Conservation (phyloP, 2,888 invertebrate species). For the Bedellia somnulentella region DNA sequence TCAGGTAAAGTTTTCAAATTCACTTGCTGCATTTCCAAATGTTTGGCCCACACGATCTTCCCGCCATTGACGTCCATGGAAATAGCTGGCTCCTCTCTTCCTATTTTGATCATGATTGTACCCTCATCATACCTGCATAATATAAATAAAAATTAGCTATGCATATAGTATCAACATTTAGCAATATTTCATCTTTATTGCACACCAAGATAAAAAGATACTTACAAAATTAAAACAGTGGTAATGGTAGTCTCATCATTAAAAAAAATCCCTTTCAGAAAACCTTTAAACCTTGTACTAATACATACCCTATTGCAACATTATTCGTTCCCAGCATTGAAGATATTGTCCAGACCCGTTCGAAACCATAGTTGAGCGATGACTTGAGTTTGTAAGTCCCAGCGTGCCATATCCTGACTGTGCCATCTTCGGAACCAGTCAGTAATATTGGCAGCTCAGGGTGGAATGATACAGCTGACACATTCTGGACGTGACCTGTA, state of each 20-base stretch:
- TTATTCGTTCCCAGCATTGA: conserved; percentile 93
- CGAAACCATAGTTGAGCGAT: conserved; percentile 96
- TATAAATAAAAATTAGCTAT: conserved; percentile 6
- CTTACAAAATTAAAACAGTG: no score
- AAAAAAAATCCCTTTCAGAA: no score
- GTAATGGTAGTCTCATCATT: no score
- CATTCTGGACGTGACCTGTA: conserved; percentile 91
- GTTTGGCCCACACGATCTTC: conserved; percentile 98
- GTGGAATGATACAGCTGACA: conserved; percentile 95
- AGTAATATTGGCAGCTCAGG: conserved; percentile 96
- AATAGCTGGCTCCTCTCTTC: conserved; percentile 97
- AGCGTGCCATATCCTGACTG: conserved; percentile 97
- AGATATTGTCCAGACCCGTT: conserved; percentile 96
- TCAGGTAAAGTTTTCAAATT: conserved; percentile 85
- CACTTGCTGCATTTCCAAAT: conserved; percentile 97
- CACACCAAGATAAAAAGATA: no score
- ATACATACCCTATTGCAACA: conserved; percentile 81
- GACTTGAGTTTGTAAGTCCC: conserved; percentile 97
- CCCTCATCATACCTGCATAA: conserved; percentile 83
- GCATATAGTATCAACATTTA: no score
- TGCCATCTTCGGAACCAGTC: conserved; percentile 97
- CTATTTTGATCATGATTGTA: conserved; percentile 94
- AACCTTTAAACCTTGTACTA: no score
- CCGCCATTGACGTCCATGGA: conserved; percentile 99
- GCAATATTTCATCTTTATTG: no score